These are phyloP conservation scores for Lerista edwardsae DNA, from an alignment of 2,797 vertebrate genomes.

Conservation along the genomic window DNA sequence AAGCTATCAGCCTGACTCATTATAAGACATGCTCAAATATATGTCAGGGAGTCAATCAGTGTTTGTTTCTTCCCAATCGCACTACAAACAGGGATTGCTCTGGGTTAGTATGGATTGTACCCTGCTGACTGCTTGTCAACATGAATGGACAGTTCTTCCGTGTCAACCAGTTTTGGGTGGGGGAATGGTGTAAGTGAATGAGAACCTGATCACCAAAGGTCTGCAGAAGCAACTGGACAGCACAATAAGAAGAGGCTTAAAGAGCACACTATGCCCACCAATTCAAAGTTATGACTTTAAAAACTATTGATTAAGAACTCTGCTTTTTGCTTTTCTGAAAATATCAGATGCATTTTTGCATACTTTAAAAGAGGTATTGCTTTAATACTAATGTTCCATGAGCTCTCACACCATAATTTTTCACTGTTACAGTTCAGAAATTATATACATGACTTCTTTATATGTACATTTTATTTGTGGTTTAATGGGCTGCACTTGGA, in stretches of 20 bases:
- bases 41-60: too few relatives aligned
- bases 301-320: not conserved
- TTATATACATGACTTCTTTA: not conserved
- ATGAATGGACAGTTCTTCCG: not conserved
- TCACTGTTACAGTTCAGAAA: not conserved
- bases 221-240: not conserved
- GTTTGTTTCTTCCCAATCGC: not conserved
- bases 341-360: too few relatives aligned
- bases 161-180: not conserved
- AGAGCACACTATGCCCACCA: not conserved
- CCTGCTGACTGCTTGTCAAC: not conserved
- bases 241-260: not conserved
- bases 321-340: not conserved
- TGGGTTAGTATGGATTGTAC: not conserved
- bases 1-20: too few relatives aligned
- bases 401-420: not conserved
- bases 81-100: not conserved
- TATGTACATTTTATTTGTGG: not conserved
- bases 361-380: not conserved
- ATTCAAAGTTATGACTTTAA: not conserved
- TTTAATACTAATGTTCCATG: not conserved
- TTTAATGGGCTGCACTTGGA: not conserved
- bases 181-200: not conserved
- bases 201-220: not conserved
- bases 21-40: too few relatives aligned